Evolutionary conservation across 2,113 vertebrate species (phyloP).

Genomic region (Aphelocoma coerulescens): DNA sequence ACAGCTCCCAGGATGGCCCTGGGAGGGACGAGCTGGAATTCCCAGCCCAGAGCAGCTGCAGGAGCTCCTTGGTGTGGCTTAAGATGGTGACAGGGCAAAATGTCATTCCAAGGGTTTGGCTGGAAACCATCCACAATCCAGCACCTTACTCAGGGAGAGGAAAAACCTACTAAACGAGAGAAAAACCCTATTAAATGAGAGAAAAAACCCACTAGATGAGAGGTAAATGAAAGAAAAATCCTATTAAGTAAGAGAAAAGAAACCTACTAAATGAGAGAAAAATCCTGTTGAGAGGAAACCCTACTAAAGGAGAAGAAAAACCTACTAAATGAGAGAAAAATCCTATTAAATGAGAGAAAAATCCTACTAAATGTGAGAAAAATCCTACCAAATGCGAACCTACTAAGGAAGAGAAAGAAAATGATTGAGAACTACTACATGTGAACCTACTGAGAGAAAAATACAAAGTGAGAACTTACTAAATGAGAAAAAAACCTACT

Average conservation of each 20-base stretch:
- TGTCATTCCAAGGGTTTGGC: no score
- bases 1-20: no score
- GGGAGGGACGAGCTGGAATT: no score
- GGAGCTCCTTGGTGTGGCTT: no score
- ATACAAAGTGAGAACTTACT: background rate
- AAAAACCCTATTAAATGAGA: no score
- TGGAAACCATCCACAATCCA: background rate
- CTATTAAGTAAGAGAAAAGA: background rate
- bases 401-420: background rate
- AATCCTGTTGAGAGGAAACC: background rate
- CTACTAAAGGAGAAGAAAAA: background rate
- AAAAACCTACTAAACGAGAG: background rate
- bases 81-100: no score
- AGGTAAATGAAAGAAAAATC: background rate
- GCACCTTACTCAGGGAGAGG: background rate
- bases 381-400: background rate
- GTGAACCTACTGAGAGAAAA: background rate
- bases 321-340: background rate
- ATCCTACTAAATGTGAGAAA: background rate
- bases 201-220: no score
- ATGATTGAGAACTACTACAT: no score
- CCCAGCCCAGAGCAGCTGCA: no score
- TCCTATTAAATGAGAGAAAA: no score
- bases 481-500: background rate
- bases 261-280: no score